phyloP scores from a whole-genome alignment of 2,888 invertebrate species.

The Rhingia rostrata region DNA sequence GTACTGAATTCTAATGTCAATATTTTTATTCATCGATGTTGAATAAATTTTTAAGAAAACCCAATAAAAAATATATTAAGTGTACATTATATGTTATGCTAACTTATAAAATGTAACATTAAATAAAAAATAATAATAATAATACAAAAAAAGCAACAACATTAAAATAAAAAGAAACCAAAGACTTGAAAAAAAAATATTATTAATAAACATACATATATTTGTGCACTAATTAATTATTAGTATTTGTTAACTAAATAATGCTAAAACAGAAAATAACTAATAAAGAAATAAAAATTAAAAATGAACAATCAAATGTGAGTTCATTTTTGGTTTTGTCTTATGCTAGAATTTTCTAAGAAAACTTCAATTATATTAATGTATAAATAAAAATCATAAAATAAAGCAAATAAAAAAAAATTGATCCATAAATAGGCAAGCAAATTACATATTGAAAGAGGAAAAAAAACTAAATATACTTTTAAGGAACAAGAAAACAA shows the following conservation, averaged over 20 bases:
- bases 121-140: constrained; percentile 37
- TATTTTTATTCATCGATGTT: constrained; percentile 71
- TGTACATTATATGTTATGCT: constrained; percentile 52
- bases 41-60: constrained; percentile 47
- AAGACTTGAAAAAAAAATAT: constrained; percentile 55
- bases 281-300: constrained; percentile 30
- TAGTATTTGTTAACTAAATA: constrained; percentile 61
- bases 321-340: constrained; percentile 59
- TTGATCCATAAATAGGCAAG: constrained; percentile 16
- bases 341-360: constrained; percentile 67
- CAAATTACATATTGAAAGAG: background rate
- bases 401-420: constrained; percentile 20
- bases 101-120: constrained; percentile 38
- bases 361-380: constrained; percentile 57
- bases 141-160: constrained; percentile 37
- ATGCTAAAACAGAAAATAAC: constrained; percentile 16
- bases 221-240: constrained; percentile 19
- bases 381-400: constrained; percentile 20
- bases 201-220: constrained; percentile 19
- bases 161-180: constrained; percentile 60
- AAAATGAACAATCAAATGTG: constrained; percentile 29
- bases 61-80: constrained; percentile 26
- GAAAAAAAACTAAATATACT: constrained; percentile 16
- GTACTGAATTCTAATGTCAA: constrained; percentile 72
- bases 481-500: constrained; percentile 32